These are phyloP conservation scores for Distichodus sexfasciatus DNA, from an alignment of 2,797 vertebrate genomes.

Conservation along the genomic window DNA sequence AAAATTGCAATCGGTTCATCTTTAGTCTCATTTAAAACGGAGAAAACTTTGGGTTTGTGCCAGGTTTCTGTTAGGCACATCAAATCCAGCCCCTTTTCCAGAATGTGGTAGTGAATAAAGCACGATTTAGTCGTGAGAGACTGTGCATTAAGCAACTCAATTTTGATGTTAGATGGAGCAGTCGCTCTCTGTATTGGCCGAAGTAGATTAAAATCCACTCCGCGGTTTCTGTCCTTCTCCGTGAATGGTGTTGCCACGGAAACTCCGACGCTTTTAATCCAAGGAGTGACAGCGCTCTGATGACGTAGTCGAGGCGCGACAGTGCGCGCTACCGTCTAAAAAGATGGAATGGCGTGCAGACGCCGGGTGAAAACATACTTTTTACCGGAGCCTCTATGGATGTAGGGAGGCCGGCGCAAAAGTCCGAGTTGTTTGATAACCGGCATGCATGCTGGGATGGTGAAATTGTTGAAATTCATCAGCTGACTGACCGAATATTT, in stretches of 20 bases:
- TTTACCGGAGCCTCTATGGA: too few relatives aligned
- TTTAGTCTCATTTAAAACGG: not conserved
- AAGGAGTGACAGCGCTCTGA: not conserved
- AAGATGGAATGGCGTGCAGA: not conserved
- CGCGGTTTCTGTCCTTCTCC: too few relatives aligned
- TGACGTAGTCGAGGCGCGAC: not conserved
- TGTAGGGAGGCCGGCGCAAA: too few relatives aligned
- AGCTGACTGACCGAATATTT: too few relatives aligned
- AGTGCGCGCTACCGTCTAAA: not conserved
- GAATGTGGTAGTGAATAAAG: not conserved
- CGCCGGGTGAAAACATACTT: too few relatives aligned
- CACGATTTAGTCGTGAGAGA: not conserved
- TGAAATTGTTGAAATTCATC: too few relatives aligned
- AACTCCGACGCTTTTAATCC: too few relatives aligned
- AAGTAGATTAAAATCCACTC: not conserved
- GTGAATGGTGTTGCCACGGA: too few relatives aligned
- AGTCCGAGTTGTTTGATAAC: too few relatives aligned
- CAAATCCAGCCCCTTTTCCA: not conserved
- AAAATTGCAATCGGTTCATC: too few relatives aligned
- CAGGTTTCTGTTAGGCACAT: not conserved
- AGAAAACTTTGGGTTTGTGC: not conserved
- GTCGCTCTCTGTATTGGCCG: not conserved
- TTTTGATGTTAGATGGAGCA: not conserved
- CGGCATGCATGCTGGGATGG: too few relatives aligned
- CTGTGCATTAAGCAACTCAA: not conserved